Base-by-base conservation (phyloP, 2,797 vertebrate genomes). In the Eutrigla gurnardus region DNA sequence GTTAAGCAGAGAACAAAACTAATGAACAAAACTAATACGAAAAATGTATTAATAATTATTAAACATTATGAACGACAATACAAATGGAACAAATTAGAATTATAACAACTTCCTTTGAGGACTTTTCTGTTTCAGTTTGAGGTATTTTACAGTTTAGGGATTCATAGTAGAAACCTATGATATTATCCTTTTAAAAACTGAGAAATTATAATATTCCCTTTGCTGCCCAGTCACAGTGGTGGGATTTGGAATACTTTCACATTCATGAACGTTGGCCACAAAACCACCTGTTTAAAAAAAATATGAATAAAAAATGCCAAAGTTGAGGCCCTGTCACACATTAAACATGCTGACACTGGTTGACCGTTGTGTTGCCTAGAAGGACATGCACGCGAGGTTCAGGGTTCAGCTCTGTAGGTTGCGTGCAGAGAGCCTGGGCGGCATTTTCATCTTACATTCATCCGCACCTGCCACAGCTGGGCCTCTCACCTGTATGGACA, bases 401-500 rank as follows among this genome's bases (percentile, higher is more conserved):
- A 25, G 35, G 46, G 17, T 65, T 14, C 42, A 35, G 47, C 25
- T 3, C 54, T 39, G 17, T 36, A 12, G 46, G 52, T 73, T 0
- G 73, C 60, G 18, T 85, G 79, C 77, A 70, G 43, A 43, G 55
- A 68, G 25, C 15, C 50, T 1, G 3, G 43, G 25, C 53, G 52
- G 49, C 33, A 32, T 42, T 65, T 81, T 62, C 42, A 80, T 57
- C 53, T 52, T 36, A 50, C 59, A 62, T 62, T 67, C 25, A 75
- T 69, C 18, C 35, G 46, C 58, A 45, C 37, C 65, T 54, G 15
- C 53, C 54, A 33, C 70, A 71, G 54, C 6, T 65, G 9, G 59
- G 64, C 39, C 39, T 73, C 49, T 78, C 73, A 86, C 80, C 78
- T 83, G 54, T 74, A 43, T 49, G 58, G 60, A 81, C 61, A 58